A percentile compares a stretch with the other conserved stretches of the same genome.
Conservation (phyloP, 2,797 vertebrate genomes). For the Synaphobranchus kaupii region DNA sequence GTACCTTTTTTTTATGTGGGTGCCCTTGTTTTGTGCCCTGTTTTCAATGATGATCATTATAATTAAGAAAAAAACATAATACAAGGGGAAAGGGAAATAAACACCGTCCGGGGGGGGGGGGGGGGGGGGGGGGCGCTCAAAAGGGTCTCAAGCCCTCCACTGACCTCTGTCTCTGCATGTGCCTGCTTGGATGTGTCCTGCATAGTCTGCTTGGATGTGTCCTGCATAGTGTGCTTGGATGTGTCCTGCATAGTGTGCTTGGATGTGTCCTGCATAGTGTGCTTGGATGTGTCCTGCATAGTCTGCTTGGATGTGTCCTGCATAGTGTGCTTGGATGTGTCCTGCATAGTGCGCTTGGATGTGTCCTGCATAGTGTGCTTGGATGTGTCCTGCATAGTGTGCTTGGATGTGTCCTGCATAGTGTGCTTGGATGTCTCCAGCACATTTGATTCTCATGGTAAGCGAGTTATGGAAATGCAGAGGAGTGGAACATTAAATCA, state of each 20-base stretch:
- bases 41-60: not conserved
- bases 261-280: not conserved
- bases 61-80: not conserved
- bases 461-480: not conserved
- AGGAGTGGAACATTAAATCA: not conserved
- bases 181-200: not conserved
- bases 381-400: no score
- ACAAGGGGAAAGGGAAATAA: not conserved
- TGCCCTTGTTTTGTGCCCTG: not conserved
- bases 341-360: not conserved
- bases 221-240: not conserved
- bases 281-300: no score
- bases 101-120: not conserved
- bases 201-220: not conserved
- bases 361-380: not conserved
- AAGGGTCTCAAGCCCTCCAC: no score
- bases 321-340: not conserved
- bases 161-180: not conserved
- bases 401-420: not conserved
- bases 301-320: not conserved
- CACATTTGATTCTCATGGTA: not conserved
- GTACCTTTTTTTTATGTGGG: not conserved
- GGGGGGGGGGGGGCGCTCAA: no score
- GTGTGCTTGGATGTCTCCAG: not conserved
- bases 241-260: not conserved